phyloP scores from a whole-genome alignment of 1,140 invertebrate species.

The Drosophila sucinea region DNA sequence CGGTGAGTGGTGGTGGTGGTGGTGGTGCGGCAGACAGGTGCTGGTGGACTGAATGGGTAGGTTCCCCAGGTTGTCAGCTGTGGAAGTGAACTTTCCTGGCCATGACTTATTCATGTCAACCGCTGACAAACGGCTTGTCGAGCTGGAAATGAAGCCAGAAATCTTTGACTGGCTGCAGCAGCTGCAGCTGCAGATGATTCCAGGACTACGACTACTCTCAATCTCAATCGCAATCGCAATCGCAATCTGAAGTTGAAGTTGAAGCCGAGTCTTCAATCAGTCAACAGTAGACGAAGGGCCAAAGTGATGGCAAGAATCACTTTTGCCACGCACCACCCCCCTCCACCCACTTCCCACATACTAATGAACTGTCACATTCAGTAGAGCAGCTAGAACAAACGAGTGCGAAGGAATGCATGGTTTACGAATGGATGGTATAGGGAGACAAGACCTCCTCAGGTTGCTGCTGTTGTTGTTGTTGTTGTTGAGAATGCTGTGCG shows the following conservation, averaged over 20 bases:
- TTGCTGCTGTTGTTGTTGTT: neutral
- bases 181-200: conserved; percentile 3
- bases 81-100: conserved; percentile 35
- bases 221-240: neutral
- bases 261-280: conserved; percentile 43
- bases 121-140: conserved; percentile 68
- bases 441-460: neutral
- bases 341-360: conserved; percentile 35
- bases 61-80: conserved; percentile 27
- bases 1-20: conserved; percentile 9
- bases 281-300: conserved; percentile 26
- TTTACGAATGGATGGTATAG: neutral
- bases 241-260: conserved; percentile 23
- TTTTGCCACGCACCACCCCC: conserved; percentile 44
- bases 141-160: conserved; percentile 32
- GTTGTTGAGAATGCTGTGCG: neutral
- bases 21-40: neutral
- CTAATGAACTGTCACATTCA: conserved; percentile 77
- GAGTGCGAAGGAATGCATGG: conserved; percentile 1
- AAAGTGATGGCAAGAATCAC: conserved; percentile 51
- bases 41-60: neutral
- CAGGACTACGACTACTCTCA: neutral
- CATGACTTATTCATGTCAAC: conserved; percentile 79
- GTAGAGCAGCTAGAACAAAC: conserved; percentile 25
- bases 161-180: conserved; percentile 7